phyloP scores from a whole-genome alignment of 2,797 vertebrate species.

The Sebastes itinus region DNA sequence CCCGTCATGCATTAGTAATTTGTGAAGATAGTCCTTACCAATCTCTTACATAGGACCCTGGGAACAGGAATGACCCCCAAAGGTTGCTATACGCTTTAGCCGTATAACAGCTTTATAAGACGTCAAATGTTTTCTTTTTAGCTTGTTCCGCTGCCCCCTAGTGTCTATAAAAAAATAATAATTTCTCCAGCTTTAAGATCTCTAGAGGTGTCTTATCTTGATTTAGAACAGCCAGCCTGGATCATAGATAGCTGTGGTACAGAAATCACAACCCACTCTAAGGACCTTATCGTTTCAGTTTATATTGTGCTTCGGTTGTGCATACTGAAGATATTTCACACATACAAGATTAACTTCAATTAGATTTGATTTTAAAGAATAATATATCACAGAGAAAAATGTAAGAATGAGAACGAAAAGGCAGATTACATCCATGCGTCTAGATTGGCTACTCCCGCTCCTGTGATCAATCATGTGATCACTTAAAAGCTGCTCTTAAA shows the following conservation, averaged over 20 bases:
- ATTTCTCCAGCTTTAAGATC: neutral
- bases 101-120: neutral
- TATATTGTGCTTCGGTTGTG: neutral
- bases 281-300: neutral
- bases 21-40: neutral
- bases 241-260: neutral
- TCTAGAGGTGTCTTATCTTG: neutral
- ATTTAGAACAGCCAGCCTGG: neutral
- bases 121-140: neutral
- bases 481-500: neutral
- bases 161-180: neutral
- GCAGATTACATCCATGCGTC: neutral
- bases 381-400: neutral
- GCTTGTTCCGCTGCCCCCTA: neutral
- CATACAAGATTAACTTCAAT: neutral
- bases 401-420: neutral
- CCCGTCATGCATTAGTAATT: too few relatives aligned
- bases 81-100: neutral
- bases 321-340: neutral
- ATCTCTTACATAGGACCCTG: neutral
- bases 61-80: neutral
- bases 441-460: neutral
- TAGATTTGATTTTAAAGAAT: neutral
- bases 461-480: neutral
- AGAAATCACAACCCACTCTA: neutral